Conservation (phyloP, 1,140 invertebrate species). For the Nautilus pompilius region DNA sequence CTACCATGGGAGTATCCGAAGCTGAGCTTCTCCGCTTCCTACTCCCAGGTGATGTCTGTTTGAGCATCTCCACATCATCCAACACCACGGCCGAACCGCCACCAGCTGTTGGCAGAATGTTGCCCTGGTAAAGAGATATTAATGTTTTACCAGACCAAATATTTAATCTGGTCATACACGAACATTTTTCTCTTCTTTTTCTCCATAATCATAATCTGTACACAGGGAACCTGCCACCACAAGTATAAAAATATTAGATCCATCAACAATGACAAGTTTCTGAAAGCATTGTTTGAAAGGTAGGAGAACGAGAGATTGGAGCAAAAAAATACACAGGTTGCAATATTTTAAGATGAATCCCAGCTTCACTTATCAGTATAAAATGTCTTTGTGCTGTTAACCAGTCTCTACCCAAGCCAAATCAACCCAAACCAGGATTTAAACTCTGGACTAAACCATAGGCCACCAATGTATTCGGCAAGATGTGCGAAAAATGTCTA, state of each 20-base stretch:
- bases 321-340: too few relatives aligned
- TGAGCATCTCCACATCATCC: constrained; percentile 88
- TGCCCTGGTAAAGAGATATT: constrained; percentile 64
- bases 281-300: background rate
- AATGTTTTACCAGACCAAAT: background rate
- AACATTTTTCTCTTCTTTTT: background rate
- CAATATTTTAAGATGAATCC: too few relatives aligned
- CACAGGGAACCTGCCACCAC: background rate
- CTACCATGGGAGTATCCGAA: constrained; percentile 15
- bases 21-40: constrained; percentile 26
- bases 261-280: background rate
- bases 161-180: background rate
- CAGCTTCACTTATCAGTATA: too few relatives aligned
- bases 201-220: background rate
- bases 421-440: too few relatives aligned
- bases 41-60: constrained; percentile 74
- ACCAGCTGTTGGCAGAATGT: constrained; percentile 85
- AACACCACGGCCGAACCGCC: constrained; percentile 95
- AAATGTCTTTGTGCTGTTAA: too few relatives aligned
- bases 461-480: too few relatives aligned
- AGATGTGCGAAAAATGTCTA: too few relatives aligned
- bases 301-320: background rate
- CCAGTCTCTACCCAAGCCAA: too few relatives aligned
- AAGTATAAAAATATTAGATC: background rate
- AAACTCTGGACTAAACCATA: too few relatives aligned